These are phyloP conservation scores for Raja brachyura DNA, from an alignment of 2,113 vertebrate species.

Conservation along the genomic window DNA sequence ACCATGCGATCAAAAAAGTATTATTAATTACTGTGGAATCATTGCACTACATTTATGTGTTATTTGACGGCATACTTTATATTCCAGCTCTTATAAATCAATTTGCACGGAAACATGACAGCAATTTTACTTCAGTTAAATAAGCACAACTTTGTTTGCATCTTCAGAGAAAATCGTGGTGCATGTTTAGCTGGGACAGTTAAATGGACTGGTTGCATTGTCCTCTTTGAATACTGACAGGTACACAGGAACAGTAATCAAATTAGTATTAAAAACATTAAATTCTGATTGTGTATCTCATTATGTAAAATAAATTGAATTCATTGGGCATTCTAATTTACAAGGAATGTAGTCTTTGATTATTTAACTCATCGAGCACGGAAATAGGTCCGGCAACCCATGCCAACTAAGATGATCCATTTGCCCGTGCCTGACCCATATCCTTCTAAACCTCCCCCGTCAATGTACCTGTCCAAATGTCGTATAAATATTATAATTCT, in stretches of 20 bases:
- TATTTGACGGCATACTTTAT: neutral
- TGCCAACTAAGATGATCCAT: too few relatives aligned
- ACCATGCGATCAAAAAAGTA: neutral
- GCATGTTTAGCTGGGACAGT: neutral
- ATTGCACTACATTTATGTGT: too few relatives aligned
- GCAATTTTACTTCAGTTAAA: neutral
- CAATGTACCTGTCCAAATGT: too few relatives aligned
- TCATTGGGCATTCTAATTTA: neutral
- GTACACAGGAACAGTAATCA: neutral
- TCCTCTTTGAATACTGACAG: neutral
- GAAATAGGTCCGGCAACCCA: too few relatives aligned
- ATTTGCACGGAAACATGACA: neutral
- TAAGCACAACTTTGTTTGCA: neutral
- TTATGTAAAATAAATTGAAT: neutral
- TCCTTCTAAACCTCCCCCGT: too few relatives aligned
- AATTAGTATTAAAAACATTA: neutral
- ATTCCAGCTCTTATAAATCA: neutral
- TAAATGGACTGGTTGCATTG: neutral
- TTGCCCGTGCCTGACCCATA: too few relatives aligned
- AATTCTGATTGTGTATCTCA: neutral
- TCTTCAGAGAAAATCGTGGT: neutral
- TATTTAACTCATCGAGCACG: neutral
- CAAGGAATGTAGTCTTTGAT: neutral
- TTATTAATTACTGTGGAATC: neutral
- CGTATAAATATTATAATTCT: neutral